Conservation (phyloP, 2,888 invertebrate genomes). For the Diaphora mendica region DNA sequence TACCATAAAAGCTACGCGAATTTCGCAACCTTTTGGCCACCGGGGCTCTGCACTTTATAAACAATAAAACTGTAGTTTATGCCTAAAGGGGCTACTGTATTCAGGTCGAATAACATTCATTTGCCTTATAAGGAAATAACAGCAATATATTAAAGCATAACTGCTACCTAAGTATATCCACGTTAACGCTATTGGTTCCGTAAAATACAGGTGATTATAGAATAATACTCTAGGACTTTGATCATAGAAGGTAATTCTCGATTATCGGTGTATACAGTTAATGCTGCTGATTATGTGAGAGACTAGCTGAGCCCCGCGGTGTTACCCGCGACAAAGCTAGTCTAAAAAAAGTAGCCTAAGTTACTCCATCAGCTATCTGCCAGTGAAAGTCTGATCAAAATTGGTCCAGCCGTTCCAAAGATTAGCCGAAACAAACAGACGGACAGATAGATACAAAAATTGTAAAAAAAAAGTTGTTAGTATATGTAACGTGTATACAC, state of each 20-base stretch:
- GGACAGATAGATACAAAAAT: too few relatives aligned
- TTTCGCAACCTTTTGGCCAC: conserved; percentile 26
- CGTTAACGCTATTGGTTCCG: conserved; percentile 18
- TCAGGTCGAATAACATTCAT: conserved; percentile 24
- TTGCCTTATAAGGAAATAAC: conserved; percentile 43
- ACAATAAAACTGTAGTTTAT: conserved; percentile 24
- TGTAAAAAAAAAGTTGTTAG: too few relatives aligned
- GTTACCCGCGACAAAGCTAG: too few relatives aligned
- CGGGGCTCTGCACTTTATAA: conserved; percentile 33
- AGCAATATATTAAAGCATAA: conserved; percentile 21
- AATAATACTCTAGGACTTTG: background rate
- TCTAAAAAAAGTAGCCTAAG: too few relatives aligned
- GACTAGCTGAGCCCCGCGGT: too few relatives aligned
- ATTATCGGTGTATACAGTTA: background rate
- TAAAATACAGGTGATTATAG: background rate
- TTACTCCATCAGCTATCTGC: too few relatives aligned
- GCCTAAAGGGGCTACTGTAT: conserved; percentile 29
- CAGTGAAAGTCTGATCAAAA: too few relatives aligned
- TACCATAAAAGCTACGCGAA: conserved; percentile 9
- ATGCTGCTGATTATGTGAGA: too few relatives aligned
- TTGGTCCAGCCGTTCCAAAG: too few relatives aligned
- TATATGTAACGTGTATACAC: too few relatives aligned
- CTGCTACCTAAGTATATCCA: conserved; percentile 15
- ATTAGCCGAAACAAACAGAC: too few relatives aligned
- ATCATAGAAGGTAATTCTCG: background rate